These are phyloP conservation scores for Pluvianellus socialis DNA, from an alignment of 2,113 vertebrate genomes.

Conservation along the genomic window DNA sequence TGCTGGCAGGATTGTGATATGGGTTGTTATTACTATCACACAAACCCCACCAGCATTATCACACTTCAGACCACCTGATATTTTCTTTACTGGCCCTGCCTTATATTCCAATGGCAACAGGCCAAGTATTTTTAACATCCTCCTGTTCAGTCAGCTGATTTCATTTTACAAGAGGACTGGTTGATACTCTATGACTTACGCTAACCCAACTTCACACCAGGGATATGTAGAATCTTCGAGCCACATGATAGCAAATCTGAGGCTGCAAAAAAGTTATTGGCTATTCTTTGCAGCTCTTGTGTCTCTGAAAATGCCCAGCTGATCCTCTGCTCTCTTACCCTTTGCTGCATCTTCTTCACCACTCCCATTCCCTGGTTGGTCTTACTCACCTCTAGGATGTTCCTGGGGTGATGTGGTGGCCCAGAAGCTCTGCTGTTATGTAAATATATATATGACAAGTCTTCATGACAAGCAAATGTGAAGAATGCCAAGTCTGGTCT, in stretches of 20 bases:
- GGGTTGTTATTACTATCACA: background rate
- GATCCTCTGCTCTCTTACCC: background rate
- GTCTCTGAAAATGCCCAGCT: background rate
- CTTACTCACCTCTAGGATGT: background rate
- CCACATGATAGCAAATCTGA: background rate
- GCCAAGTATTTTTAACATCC: background rate
- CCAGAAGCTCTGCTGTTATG: background rate
- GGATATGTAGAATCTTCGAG: background rate
- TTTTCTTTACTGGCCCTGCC: background rate
- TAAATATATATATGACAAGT: background rate
- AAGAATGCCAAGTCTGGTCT: background rate
- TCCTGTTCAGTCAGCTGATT: background rate
- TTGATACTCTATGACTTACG: background rate
- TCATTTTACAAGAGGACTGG: background rate
- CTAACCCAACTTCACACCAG: background rate
- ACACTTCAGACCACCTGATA: background rate
- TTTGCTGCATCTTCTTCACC: background rate
- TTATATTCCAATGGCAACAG: background rate
- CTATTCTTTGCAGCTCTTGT: background rate
- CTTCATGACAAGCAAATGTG: background rate
- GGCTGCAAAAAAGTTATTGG: background rate
- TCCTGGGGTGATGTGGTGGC: background rate
- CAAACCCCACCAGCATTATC: background rate
- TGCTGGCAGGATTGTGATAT: background rate
- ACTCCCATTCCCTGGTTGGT: background rate